Evolutionary conservation across 2,113 vertebrate genomes (phyloP), one percentile per base, ranked within the genome.

Genomic region (Paracanthobrama guichenoti): DNA sequence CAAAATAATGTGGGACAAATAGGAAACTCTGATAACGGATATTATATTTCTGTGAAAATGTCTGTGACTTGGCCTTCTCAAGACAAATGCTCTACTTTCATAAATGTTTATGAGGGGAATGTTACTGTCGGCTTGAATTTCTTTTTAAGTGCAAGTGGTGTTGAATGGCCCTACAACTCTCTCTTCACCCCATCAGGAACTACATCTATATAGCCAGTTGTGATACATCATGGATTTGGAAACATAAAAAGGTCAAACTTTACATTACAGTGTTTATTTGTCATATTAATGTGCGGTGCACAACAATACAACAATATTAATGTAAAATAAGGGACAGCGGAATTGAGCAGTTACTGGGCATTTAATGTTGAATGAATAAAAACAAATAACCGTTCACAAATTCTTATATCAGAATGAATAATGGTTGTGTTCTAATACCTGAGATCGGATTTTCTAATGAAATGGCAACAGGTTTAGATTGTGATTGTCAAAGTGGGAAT

Each of bases 31-130:
- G 85, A 89, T 89, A 89, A 88, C 60, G 10, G 62, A 57, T 78
- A 85, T 90, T 80, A 80, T 55, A 81, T 89, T 89, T 84, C 83
- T 79, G 31, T 62, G 39, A 60, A 86, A 82, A 89, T 35, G 83
- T 76, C 72, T 84, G 67, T 20, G 59, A 83, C 67, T 67, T 42
- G 48, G 74, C 82, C 66, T 59, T 35, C 44, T 74, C 16, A 67
- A 66, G 71, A 69, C 53, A 22, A 77, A 84, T 20, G 60, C 73
- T 18, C 22, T 50, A n/a, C 78, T 87, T 78, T 82, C 55, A 26
- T 6, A 24, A 46, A 62, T 66, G 20, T 55, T 82, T 57, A 77
- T 20, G 35, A 71, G 66, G 59, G 39, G 67, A 14, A 57, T 35
- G 24, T 67, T 22, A 44, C 31, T 75, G 26, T 46, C 53, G 73